These are phyloP conservation scores for Cantharis rufa DNA, from an alignment of 2,888 invertebrate species.

Conservation along the genomic window DNA sequence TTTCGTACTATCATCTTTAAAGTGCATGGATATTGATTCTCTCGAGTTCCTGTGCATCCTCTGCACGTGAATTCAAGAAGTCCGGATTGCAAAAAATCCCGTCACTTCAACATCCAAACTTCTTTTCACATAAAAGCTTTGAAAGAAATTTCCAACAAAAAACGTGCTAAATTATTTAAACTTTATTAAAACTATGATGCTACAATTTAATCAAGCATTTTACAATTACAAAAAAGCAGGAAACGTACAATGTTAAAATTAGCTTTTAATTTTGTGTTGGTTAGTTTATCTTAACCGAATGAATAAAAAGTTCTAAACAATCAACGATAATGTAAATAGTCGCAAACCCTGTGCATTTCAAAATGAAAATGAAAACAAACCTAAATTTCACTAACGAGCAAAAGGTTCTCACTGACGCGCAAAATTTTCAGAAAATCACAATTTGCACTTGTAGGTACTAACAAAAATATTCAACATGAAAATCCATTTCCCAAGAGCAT, in stretches of 20 bases:
- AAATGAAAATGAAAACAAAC: conserved; percentile 6
- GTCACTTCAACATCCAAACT: not conserved
- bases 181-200: not conserved
- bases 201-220: not conserved
- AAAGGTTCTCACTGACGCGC: not conserved
- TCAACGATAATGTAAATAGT: conserved; percentile 1
- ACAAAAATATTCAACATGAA: conserved; percentile 28
- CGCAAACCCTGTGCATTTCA: not conserved
- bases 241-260: not conserved
- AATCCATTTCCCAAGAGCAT: conserved; percentile 44
- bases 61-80: conserved; percentile 30
- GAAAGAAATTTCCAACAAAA: not conserved
- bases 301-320: not conserved
- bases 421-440: conserved; percentile 34
- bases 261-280: not conserved
- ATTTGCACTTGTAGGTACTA: conserved; percentile 49
- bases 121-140: not conserved
- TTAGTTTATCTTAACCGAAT: not conserved
- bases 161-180: not conserved
- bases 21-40: conserved; percentile 52
- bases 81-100: conserved; percentile 18
- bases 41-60: conserved; percentile 42
- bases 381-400: conserved; percentile 1
- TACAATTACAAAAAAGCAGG: not conserved
- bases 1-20: conserved; percentile 51